Percentiles rank a stretch among this genome's conserved stretches.
phyloP scores from a whole-genome alignment of 2,113 vertebrate genomes.

The Halichoerus grypus region DNA sequence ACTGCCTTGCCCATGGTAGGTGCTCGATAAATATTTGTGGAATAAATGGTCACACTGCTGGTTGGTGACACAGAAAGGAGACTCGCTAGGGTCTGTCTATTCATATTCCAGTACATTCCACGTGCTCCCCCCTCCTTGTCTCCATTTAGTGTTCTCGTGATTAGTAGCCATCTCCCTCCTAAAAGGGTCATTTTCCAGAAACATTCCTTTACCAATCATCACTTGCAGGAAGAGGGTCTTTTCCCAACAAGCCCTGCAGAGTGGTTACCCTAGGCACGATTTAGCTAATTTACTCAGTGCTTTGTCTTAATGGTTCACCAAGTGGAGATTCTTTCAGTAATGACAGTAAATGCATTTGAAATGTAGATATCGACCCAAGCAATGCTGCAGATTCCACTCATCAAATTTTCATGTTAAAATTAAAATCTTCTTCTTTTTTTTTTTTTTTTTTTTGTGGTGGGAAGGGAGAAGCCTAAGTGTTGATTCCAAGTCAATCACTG shows the following conservation, averaged over 20 bases:
- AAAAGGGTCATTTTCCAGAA: constrained; percentile 70
- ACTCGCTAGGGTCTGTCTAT: background rate
- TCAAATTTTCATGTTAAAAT: constrained; percentile 84
- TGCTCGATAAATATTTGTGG: background rate
- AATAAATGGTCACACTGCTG: background rate
- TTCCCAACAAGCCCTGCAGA: constrained; percentile 21
- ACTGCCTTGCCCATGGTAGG: background rate
- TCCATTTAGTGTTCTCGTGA: background rate
- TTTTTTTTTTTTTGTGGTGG: background rate
- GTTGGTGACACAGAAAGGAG: background rate
- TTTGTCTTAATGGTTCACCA: constrained; percentile 80
- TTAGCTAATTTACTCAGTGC: constrained; percentile 71
- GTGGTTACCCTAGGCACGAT: constrained; percentile 54
- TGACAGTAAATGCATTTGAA: constrained; percentile 82
- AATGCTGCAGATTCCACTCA: constrained; percentile 65
- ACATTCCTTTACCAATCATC: constrained; percentile 46
- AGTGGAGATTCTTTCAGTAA: constrained; percentile 78
- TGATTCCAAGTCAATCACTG: constrained; percentile 29
- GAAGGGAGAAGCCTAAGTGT: constrained; percentile 38
- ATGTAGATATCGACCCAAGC: constrained; percentile 79
- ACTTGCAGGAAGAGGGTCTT: constrained; percentile 61
- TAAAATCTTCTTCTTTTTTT: constrained; percentile 48
- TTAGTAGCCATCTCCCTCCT: background rate
- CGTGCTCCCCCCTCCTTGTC: background rate
- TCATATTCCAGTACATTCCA: background rate